These are phyloP conservation scores for Drosophila rellima DNA, from an alignment of 2,888 invertebrate genomes.

Conservation along the genomic window DNA sequence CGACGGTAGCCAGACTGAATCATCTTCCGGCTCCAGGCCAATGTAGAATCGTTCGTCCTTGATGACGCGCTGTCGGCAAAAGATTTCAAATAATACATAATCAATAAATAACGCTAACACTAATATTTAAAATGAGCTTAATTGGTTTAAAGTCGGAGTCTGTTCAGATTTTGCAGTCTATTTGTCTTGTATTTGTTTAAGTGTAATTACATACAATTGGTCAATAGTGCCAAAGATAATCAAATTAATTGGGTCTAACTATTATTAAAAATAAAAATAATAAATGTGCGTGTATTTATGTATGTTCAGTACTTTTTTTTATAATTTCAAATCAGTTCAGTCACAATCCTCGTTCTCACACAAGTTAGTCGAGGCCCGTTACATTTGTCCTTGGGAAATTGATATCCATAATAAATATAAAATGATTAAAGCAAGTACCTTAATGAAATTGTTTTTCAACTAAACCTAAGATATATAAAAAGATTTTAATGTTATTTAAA, in stretches of 20 bases:
- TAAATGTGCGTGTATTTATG: no score
- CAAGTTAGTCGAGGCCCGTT: neutral
- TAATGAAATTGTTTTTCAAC: neutral
- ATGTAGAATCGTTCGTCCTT: constrained; percentile 96
- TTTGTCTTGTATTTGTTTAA: neutral
- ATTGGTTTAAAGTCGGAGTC: neutral
- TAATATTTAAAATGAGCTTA: neutral
- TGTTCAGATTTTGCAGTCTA: neutral
- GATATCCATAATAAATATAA: no score
- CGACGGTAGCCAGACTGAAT: constrained; percentile 96
- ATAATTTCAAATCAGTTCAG: no score
- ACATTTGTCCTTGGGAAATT: neutral
- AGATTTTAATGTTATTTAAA: neutral
- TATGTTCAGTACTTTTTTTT: no score
- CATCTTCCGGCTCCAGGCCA: constrained; percentile 95
- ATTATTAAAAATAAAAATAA: neutral
- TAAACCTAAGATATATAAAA: neutral
- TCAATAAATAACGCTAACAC: neutral
- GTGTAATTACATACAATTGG: neutral
- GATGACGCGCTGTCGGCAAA: constrained; percentile 90
- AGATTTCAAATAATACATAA: neutral
- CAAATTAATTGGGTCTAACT: neutral
- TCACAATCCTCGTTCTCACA: neutral
- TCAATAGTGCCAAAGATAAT: no score
- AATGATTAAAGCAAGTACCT: neutral